Evolutionary conservation across 2,113 vertebrate genomes (phyloP).

Genomic region (Microcebus jonahi): DNA sequence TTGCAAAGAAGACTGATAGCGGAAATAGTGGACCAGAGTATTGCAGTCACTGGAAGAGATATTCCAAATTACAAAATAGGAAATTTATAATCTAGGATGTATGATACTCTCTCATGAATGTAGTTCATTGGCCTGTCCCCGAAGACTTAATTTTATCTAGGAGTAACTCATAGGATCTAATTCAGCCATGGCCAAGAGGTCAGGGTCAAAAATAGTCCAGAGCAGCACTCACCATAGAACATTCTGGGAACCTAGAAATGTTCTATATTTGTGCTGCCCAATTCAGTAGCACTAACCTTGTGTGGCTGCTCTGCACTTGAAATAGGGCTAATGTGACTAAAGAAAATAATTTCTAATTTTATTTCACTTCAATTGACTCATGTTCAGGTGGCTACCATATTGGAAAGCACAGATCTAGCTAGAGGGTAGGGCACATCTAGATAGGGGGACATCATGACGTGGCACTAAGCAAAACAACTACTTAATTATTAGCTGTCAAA

Average conservation of each 20-base stretch:
- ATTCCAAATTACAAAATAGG: background rate
- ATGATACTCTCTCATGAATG: background rate
- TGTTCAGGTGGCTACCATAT: background rate
- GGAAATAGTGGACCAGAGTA: background rate
- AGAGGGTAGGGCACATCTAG: background rate
- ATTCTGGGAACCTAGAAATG: background rate
- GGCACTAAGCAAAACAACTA: background rate
- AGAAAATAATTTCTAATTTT: background rate
- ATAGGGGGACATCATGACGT: background rate
- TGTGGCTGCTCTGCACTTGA: background rate
- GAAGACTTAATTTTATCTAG: background rate
- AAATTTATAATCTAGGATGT: background rate
- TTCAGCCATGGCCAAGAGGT: background rate
- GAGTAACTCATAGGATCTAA: background rate
- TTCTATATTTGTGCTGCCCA: background rate
- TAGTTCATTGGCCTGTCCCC: background rate
- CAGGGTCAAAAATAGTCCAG: constrained; percentile 1
- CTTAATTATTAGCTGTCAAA: background rate
- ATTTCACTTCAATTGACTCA: background rate
- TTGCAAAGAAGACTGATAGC: background rate
- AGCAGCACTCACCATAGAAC: background rate
- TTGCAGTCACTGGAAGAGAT: background rate
- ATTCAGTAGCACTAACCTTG: background rate
- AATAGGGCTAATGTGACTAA: background rate
- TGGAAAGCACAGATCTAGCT: background rate